A percentile compares a stretch with the other conserved stretches of the same genome.
Evolutionary conservation across 2,113 vertebrate genomes (phyloP).

Genomic region (Paedocypris sp.): DNA sequence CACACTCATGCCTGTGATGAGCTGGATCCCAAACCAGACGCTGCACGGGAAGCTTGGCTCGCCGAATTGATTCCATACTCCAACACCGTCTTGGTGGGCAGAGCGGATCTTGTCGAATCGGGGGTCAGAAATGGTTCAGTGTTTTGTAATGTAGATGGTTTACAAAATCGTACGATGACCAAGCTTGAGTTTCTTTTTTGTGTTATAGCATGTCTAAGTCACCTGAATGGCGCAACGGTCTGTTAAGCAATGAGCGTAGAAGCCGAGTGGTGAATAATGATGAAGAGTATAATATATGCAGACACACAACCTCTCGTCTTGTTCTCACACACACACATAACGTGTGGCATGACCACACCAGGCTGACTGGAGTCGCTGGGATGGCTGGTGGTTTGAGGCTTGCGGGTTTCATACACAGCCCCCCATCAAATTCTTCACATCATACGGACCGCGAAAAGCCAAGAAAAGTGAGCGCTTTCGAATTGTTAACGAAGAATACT

Average conservation of each 20-base stretch:
- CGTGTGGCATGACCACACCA: slow-evolving; percentile 29
- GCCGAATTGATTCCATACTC: slow-evolving; percentile 17
- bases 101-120: not conserved
- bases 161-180: too few species aligned
- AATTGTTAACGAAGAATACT: too few species aligned
- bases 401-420: slow-evolving; percentile 33
- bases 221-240: not conserved
- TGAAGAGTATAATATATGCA: slow-evolving; percentile 14
- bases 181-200: too few species aligned
- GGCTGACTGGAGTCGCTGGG: slow-evolving; percentile 36
- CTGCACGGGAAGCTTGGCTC: not conserved
- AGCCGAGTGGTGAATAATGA: too few species aligned
- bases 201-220: too few species aligned
- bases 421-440: not conserved
- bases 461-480: slow-evolving; percentile 23
- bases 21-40: slow-evolving; percentile 9
- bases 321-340: not conserved
- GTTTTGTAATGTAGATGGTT: not conserved
- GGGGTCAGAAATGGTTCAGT: too few species aligned
- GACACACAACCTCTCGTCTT: not conserved
- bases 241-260: too few species aligned
- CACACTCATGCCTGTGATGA: slow-evolving; percentile 9
- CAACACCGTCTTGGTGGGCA: not conserved
- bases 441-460: slow-evolving; percentile 14
- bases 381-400: slow-evolving; percentile 30